phyloP scores from a whole-genome alignment of 2,888 invertebrate genomes.

The Poecilus cupreus region DNA sequence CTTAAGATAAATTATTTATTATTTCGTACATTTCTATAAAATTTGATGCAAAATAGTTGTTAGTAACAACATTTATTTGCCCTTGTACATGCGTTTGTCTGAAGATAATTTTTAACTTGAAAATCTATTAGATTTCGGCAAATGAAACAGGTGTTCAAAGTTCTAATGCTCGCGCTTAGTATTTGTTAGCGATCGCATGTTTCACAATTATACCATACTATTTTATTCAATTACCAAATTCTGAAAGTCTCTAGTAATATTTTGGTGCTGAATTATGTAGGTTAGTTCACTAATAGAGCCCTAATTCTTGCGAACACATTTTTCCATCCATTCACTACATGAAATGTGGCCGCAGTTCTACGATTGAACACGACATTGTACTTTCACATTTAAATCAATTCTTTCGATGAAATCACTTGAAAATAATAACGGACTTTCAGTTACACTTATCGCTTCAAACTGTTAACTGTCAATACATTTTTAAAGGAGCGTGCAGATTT shows the following conservation, averaged over 20 bases:
- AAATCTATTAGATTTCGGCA: too few relatives aligned
- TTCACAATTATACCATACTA: too few relatives aligned
- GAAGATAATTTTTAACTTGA: too few relatives aligned
- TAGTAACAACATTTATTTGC: too few relatives aligned
- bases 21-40: too few relatives aligned
- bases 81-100: too few relatives aligned
- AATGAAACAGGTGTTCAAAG: too few relatives aligned
- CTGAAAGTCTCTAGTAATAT: background rate
- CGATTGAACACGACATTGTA: background rate
- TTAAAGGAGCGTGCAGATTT: background rate
- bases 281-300: background rate
- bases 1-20: too few relatives aligned
- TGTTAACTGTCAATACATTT: constrained; percentile 1
- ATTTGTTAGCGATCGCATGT: too few relatives aligned
- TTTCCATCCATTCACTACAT: background rate
- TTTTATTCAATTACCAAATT: background rate
- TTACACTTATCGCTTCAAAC: background rate
- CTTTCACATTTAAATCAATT: constrained; percentile 12
- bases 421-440: constrained; percentile 14
- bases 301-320: background rate
- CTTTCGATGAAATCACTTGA: background rate
- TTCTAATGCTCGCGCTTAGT: too few relatives aligned
- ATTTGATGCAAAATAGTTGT: too few relatives aligned
- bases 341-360: background rate
- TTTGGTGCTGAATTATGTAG: background rate